Evolutionary conservation across 1,140 invertebrate genomes (phyloP), one percentile per base, ranked within the genome.

Genomic region (Aphelenchoides besseyi): DNA sequence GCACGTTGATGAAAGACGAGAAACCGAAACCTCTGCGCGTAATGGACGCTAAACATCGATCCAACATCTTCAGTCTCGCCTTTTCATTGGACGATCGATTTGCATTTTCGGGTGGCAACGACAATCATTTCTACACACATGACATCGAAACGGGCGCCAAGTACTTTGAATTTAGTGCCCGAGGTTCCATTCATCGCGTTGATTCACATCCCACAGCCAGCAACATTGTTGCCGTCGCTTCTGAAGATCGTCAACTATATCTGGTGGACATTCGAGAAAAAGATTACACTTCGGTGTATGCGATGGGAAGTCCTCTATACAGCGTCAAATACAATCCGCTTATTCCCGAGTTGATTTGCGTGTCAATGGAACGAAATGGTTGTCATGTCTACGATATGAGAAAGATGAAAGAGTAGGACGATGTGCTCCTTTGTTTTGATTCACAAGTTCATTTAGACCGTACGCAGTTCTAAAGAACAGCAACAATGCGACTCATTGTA

Each of bases 31-130:
- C 73, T 23, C 91, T 91, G 0, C 85, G 86, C 16, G 84, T 87
- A 0, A 93, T 95, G 91, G 89, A 90, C 82, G 90, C 89, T 12
- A 89, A 92, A 76, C 94, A 96, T 83, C 88, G 89, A 70, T 94
- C 92, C 81, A 95, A 95, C 85, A 94, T 96, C 71, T 95, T 95
- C 85, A 94, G 92, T 83, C 87, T 95, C 9, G 91, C 90, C 29
- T 92, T 94, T 78, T 91, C 93, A 77, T 89, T 87, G 74, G 87
- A 88, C 52, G 92, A 91, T 81, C 87, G 88, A 28, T 91, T 90
- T 84, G 89, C 95, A 76, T 92, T 92, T 85, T 95, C 93, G 33
- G 93, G 92, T 86, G 86, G 93, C 61, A 95, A 95, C 87, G 94
- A 96, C 88, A 92, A 94, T 84, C 90, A 92, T 87, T 92, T 95